phyloP scores from a whole-genome alignment of 1,140 invertebrate genomes.

The Eufriesea mexicana region DNA sequence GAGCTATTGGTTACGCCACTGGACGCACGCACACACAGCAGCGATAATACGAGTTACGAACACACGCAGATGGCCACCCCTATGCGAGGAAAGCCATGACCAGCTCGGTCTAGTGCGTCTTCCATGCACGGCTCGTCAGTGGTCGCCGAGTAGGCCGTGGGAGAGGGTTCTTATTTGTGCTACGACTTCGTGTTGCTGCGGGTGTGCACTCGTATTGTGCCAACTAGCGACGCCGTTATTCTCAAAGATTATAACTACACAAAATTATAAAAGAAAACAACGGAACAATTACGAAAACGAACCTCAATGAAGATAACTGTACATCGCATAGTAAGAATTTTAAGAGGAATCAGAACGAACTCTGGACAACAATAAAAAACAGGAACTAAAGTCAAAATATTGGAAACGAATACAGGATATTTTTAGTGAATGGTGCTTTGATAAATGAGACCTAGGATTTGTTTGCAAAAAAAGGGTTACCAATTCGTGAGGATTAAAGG shows the following conservation, averaged over 20 bases:
- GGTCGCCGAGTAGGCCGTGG: conserved; percentile 58
- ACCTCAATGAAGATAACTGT: not conserved
- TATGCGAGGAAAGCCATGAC: conserved; percentile 37
- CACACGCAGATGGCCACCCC: conserved; percentile 43
- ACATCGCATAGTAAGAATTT: not conserved
- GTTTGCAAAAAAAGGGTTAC: not conserved
- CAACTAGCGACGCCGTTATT: not conserved
- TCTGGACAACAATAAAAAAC: not conserved
- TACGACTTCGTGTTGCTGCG: conserved; percentile 7
- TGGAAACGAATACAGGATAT: not conserved
- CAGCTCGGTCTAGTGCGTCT: conserved; percentile 31
- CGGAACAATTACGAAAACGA: not conserved
- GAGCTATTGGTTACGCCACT: conserved; percentile 54
- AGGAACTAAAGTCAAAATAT: not conserved
- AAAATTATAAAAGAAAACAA: not conserved
- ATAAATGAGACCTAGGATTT: not conserved
- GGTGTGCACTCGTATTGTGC: conserved; percentile 36
- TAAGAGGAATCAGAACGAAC: conserved; percentile 12
- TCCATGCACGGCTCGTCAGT: conserved; percentile 53
- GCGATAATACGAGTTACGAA: not conserved
- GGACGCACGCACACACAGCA: conserved; percentile 14
- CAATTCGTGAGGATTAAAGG: not conserved
- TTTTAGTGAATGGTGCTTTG: not conserved
- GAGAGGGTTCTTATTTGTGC: conserved; percentile 43
- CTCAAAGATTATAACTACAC: not conserved